Base-by-base conservation (phyloP, 2,113 vertebrate genomes). In the Loxodonta africana region DNA sequence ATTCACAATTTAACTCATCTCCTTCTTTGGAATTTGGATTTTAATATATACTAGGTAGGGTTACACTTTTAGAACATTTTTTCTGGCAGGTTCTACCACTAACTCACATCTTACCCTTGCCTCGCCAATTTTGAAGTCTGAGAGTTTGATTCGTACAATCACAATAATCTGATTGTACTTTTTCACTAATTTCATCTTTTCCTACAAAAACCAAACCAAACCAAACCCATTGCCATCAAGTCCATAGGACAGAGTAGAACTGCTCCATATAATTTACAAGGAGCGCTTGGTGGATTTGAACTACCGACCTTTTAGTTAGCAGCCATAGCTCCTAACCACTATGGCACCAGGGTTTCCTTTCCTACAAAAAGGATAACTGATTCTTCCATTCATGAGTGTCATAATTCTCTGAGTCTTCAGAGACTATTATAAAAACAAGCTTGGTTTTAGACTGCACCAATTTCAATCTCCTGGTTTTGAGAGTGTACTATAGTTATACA, bases 131-230 rank as follows among this genome's bases (percentile, higher is more conserved):
- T 80, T 88, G 8, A 89, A 86, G 14, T 85, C 18, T 86, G 44
- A 87, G n/a, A 30, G 12, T 60, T 83, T 93, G 71, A 37, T 90
- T 97, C 9, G 17, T 85, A 93, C 23, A 81, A 65, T 73, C 21
- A 44, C 8, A 80, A 33, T 41, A 37, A 2, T 37, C 37, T 37
- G 37, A 37, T 37, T 37, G 37, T 37, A 37, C 37, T 37, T 37
- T 37, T 37, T 37, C 37, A 60, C 10, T 11, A 48, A 30, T 60
- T 86, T 46, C 7, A 1, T 46, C 67, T 83, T 88, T 62, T 4
- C 44, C 37, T 51, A 78, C n/a, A 89, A 37, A 37, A 37, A 37
- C 37, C 37, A 37, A 37, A 37, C 37, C 37, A 37, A 37, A 37
- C 37, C 37, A 37, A 37, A 37, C 37, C 37, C 37, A 37, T 37